Evolutionary conservation across 2,888 invertebrate genomes (phyloP).

Genomic region (Biston betularia): DNA sequence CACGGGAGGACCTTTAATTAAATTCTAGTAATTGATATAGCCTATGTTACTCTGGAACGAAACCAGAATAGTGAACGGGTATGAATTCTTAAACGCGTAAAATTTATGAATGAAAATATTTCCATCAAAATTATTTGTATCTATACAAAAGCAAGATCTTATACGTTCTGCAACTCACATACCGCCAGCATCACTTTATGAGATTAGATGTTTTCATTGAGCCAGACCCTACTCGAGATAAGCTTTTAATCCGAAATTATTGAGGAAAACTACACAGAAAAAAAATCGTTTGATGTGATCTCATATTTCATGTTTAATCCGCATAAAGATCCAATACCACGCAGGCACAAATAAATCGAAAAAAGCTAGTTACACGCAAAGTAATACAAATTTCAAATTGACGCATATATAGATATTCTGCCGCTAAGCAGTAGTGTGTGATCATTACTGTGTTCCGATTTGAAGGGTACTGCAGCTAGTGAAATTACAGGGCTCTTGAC

Average conservation of each 20-base stretch:
- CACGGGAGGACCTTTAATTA: too few species aligned
- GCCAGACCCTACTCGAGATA: conserved; percentile 8
- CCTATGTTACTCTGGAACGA: too few species aligned
- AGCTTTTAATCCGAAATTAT: conserved; percentile 26
- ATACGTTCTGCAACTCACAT: neutral
- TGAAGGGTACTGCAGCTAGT: too few species aligned
- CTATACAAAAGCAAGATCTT: neutral
- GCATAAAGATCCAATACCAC: conserved; percentile 4
- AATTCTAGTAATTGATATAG: too few species aligned
- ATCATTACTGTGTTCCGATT: too few species aligned
- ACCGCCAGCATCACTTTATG: conserved; percentile 8
- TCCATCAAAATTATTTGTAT: too few species aligned
- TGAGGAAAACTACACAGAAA: conserved; percentile 32
- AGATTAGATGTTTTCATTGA: conserved; percentile 19
- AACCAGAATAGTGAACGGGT: too few species aligned
- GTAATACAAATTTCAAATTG: neutral
- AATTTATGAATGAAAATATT: too few species aligned
- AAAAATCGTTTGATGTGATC: conserved; percentile 23
- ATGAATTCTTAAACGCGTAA: too few species aligned
- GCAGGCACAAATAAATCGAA: conserved; percentile 3
- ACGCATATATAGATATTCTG: neutral
- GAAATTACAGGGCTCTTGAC: too few species aligned
- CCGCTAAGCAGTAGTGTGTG: too few species aligned
- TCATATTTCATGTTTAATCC: conserved; percentile 22
- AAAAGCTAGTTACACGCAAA: conserved; percentile 9